Percentiles rank a stretch among this genome's conserved stretches.
Conservation (phyloP, 2,797 vertebrate genomes). For the Sphenopsis melanotis region DNA sequence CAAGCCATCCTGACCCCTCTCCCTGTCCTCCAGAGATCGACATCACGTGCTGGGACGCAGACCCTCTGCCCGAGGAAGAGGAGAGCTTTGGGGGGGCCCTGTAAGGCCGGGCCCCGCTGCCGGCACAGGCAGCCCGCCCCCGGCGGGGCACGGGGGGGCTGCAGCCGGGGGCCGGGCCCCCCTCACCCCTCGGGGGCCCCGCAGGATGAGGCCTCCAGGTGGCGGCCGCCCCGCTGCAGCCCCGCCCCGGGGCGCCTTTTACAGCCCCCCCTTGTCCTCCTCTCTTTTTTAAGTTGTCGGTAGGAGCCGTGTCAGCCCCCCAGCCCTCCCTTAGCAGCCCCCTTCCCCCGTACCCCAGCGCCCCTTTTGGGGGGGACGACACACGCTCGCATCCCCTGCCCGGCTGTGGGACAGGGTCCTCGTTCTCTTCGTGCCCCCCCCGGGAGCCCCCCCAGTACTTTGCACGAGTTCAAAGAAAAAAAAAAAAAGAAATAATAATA, state of each 20-base stretch:
- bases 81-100: constrained; percentile 80
- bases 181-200: constrained; percentile 3
- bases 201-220: constrained; percentile 37
- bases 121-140: background rate
- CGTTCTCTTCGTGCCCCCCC: constrained; percentile 30
- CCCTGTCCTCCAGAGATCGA: constrained; percentile 84
- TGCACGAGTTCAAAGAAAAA: constrained; percentile 60
- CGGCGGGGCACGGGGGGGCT: constrained; percentile 2
- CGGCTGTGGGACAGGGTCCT: constrained; percentile 49
- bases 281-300: constrained; percentile 70
- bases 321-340: background rate
- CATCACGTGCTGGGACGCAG: constrained; percentile 96
- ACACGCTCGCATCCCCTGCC: constrained; percentile 40
- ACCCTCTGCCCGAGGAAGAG: constrained; percentile 91
- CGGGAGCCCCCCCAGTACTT: constrained; percentile 67
- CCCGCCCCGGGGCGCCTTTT: constrained; percentile 53
- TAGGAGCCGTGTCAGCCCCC: constrained; percentile 74
- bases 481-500: background rate
- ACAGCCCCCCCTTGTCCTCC: constrained; percentile 58
- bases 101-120: constrained; percentile 20
- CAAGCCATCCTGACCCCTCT: background rate
- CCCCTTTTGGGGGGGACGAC: constrained; percentile 22
- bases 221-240: background rate
- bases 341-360: background rate
- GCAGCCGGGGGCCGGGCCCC: constrained; percentile 24